phyloP scores from a whole-genome alignment of 2,888 invertebrate genomes.

The Pristionchus maxplancki region DNA sequence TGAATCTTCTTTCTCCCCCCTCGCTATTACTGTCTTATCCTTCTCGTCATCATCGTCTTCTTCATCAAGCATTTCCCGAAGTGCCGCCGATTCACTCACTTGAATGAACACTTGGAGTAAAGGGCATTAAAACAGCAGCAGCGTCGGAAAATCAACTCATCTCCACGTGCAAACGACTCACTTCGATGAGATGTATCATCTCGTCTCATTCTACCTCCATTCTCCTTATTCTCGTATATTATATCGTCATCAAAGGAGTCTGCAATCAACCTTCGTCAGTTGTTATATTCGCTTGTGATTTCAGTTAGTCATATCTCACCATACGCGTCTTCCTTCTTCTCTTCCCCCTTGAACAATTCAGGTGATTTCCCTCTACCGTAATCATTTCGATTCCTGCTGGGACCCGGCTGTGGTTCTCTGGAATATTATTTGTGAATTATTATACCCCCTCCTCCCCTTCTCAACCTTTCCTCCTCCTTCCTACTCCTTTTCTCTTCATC shows the following conservation, averaged over 20 bases:
- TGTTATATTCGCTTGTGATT: too few relatives aligned
- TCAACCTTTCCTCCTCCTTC: not conserved
- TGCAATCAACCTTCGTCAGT: too few relatives aligned
- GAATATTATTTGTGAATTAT: not conserved
- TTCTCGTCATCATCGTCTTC: constrained; percentile 27
- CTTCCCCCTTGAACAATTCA: not conserved
- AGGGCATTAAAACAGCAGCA: too few relatives aligned
- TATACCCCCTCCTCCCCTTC: not conserved
- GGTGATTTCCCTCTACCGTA: constrained; percentile 4
- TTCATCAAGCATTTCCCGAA: constrained; percentile 31
- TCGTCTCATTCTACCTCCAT: not conserved
- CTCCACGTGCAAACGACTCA: not conserved
- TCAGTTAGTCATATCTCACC: constrained; percentile 14
- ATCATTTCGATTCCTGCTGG: not conserved
- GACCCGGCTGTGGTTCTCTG: not conserved
- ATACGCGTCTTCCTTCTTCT: not conserved
- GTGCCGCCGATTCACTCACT: constrained; percentile 34
- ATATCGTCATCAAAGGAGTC: constrained; percentile 46
- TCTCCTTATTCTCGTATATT: not conserved
- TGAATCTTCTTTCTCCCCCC: constrained; percentile 3
- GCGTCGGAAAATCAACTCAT: not conserved
- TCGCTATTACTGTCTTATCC: not conserved
- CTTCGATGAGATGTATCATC: not conserved
- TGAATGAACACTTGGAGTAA: not conserved
- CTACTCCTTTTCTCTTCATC: constrained; percentile 1